A percentile compares a stretch with the other conserved stretches of the same genome.
Conservation (phyloP, 2,113 vertebrate species). For the Meles meles region DNA sequence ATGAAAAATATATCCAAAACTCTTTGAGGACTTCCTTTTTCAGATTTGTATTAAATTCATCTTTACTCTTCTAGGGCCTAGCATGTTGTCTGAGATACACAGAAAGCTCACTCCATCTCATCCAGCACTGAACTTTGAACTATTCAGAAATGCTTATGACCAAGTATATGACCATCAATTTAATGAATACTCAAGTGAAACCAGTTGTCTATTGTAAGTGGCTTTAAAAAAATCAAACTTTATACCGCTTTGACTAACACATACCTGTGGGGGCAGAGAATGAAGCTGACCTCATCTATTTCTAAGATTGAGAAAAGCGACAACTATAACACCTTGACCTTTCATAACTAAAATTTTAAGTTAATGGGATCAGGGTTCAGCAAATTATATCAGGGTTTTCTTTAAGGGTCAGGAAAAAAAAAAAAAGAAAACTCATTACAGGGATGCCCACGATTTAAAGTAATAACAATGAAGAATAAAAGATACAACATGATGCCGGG, state of each 20-base stretch:
- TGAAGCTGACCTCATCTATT: slow-evolving; percentile 3
- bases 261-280: not conserved
- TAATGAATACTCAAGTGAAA: slow-evolving; percentile 5
- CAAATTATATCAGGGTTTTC: slow-evolving; percentile 39
- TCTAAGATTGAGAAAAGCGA: slow-evolving; percentile 43
- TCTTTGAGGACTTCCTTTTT: not conserved
- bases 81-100: not conserved
- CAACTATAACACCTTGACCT: not conserved
- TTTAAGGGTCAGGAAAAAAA: not conserved
- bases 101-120: not conserved
- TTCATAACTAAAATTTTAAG: slow-evolving; percentile 37
- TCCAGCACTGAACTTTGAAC: not conserved
- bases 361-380: slow-evolving; percentile 36
- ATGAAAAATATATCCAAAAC: not conserved
- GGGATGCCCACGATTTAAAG: slow-evolving; percentile 18
- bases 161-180: not conserved
- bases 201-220: not conserved
- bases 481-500: not conserved
- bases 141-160: not conserved
- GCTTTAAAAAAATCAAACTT: slow-evolving; percentile 25
- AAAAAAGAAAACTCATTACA: not conserved
- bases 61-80: not conserved
- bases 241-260: not conserved
- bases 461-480: not conserved
- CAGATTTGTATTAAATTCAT: not conserved